Evolutionary conservation across 2,113 vertebrate species (phyloP), one percentile per base, ranked within the genome.

Genomic region (Cyanoderma ruficeps): DNA sequence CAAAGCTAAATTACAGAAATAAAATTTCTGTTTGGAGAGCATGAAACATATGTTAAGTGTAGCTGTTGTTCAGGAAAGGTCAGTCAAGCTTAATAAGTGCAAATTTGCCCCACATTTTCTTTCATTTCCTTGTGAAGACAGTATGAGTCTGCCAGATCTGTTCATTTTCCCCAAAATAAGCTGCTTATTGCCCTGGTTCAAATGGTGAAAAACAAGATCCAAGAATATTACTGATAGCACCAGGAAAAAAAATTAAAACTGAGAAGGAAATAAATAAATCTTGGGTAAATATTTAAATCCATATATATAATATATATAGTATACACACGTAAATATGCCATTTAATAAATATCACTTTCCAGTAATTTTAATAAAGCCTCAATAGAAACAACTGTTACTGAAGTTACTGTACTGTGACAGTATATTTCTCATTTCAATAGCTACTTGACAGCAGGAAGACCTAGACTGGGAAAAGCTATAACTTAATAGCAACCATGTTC

Each of bases 1-100:
- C 37, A 86, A 80, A 92, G 49, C 52, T 65, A 88, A 93, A 78
- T 74, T 72, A 85, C 39, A 72, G 35, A 94, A 76, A 90, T 74
- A 85, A 91, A 92, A 82, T 52, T 74, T 64, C 47, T 61, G 78
- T 83, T 83, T 72, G 44, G 42, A 86, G 35, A 82, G n/a, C 17
- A 81, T 1, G 4, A 83, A 94, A 83, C 4, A 35, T 46, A 78
- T 16, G 15, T 47, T 84, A 89, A 84, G 83, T 17, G 53, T 74
- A 80, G 78, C 33, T 67, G 52, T 56, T 87, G 33, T 22, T 89
- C 59, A 77, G 42, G 89, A 89, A 89, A 80, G 50, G 35, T 94
- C 35, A 79, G 35, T 44, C 53, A 94, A 92, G 33, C 37, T 85
- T 81, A 91, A 33, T 2, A 84, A 56, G 53, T n/a, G 39, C 33